Evolutionary conservation across 2,797 vertebrate genomes (phyloP).

Genomic region (Brachymystax lenok): DNA sequence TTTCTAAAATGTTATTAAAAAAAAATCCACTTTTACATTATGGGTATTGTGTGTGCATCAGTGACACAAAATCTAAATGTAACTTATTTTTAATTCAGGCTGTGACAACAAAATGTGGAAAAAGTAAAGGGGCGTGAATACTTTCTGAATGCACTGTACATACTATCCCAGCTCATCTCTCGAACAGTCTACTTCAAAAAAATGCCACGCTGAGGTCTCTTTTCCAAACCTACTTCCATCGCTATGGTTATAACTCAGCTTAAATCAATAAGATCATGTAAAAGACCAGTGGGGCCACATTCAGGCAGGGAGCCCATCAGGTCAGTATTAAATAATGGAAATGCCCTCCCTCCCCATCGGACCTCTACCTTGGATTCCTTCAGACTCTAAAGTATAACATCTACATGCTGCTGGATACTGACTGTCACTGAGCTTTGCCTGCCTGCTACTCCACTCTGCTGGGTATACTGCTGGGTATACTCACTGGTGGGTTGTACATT

Average conservation of each 20-base stretch:
- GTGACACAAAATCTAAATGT: too few relatives aligned
- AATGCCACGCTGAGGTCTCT: neutral
- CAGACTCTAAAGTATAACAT: conserved; percentile 43
- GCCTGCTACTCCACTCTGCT: neutral
- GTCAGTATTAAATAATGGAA: conserved; percentile 47
- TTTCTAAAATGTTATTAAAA: too few relatives aligned
- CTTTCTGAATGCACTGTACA: neutral
- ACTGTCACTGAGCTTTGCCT: conserved; percentile 17
- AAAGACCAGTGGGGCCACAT: conserved; percentile 33
- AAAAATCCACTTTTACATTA: too few relatives aligned
- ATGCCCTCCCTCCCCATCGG: conserved; percentile 23
- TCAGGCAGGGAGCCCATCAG: conserved; percentile 29
- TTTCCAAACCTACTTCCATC: conserved; percentile 15
- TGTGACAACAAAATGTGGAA: too few relatives aligned
- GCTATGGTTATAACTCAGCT: conserved; percentile 36
- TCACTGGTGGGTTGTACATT: neutral
- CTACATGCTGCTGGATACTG: neutral
- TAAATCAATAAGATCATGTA: conserved; percentile 46
- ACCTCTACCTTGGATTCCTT: conserved; percentile 11
- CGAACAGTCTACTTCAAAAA: neutral
- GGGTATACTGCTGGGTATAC: neutral
- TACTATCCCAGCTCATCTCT: neutral
- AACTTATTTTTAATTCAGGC: too few relatives aligned
- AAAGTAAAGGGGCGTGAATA: too few relatives aligned
- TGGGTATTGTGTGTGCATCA: too few relatives aligned